Conservation (phyloP, 92 coral and sea anemone species). For the Actinostola sp. region DNA sequence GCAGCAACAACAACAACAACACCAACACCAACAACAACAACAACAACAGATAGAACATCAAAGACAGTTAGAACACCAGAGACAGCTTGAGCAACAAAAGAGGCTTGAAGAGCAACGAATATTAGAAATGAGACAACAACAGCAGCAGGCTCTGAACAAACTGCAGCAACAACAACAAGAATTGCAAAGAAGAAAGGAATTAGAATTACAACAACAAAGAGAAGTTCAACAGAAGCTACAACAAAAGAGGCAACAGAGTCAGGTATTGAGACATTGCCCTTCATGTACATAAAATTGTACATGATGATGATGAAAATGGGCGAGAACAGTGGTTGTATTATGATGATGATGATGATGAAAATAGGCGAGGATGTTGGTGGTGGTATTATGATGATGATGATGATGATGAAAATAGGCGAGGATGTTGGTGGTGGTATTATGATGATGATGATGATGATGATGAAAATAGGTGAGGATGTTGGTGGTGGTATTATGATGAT, state of each 20-base stretch:
- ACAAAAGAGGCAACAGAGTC: slow-evolving; percentile 78
- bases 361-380: too few relatives aligned
- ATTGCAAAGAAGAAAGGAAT: slow-evolving; percentile 71
- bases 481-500: too few relatives aligned
- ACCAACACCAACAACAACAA: slow-evolving; percentile 63
- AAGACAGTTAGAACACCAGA: slow-evolving; percentile 42
- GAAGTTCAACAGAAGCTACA: slow-evolving; percentile 83
- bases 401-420: too few relatives aligned
- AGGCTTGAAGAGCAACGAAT: slow-evolving; percentile 57
- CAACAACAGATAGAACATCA: slow-evolving; percentile 51
- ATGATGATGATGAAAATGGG: too few relatives aligned
- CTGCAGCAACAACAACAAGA: slow-evolving; percentile 84
- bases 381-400: too few relatives aligned
- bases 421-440: too few relatives aligned
- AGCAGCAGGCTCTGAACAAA: slow-evolving; percentile 73
- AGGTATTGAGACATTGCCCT: too few relatives aligned
- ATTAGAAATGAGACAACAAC: slow-evolving; percentile 69
- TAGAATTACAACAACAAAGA: slow-evolving; percentile 65
- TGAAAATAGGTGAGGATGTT: too few relatives aligned
- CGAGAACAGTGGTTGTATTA: too few relatives aligned
- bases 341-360: too few relatives aligned
- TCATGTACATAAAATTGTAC: too few relatives aligned
- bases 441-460: too few relatives aligned
- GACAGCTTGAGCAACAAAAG: slow-evolving; percentile 49
- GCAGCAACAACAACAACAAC: slow-evolving; percentile 60